These are phyloP conservation scores for Osmoderma eremita DNA, from an alignment of 2,888 invertebrate genomes.

Conservation along the genomic window DNA sequence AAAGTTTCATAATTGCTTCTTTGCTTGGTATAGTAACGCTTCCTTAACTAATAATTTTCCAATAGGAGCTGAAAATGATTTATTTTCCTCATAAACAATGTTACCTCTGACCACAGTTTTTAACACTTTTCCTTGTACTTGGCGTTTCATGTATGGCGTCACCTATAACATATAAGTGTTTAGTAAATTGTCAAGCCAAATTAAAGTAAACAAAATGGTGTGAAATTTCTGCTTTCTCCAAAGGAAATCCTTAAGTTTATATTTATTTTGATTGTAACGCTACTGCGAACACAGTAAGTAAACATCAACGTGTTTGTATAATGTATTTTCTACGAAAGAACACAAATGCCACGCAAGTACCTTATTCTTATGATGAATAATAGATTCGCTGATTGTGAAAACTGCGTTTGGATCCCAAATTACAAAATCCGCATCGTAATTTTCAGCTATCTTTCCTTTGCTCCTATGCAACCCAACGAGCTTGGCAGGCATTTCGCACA, in stretches of 20 bases:
- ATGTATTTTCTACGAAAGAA: no score
- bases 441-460: slow-evolving; percentile 72
- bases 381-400: slow-evolving; percentile 68
- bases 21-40: background rate
- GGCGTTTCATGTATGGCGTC: slow-evolving; percentile 73
- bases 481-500: slow-evolving; percentile 71
- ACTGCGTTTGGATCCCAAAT: slow-evolving; percentile 75
- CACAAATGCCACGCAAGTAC: no score
- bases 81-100: slow-evolving; percentile 67
- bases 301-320: no score
- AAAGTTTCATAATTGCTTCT: no score
- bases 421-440: slow-evolving; percentile 78
- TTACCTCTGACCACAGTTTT: slow-evolving; percentile 74
- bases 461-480: slow-evolving; percentile 70
- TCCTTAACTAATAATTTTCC: slow-evolving; percentile 65
- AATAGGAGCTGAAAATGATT: slow-evolving; percentile 60
- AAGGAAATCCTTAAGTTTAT: no score
- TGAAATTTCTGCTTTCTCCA: no score
- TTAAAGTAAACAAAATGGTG: no score
- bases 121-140: slow-evolving; percentile 71
- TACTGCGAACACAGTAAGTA: no score
- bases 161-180: slow-evolving; percentile 62
- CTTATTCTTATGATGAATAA: slow-evolving; percentile 76
- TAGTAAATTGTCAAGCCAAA: no score
- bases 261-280: no score